Evolutionary conservation across 2,797 vertebrate species (phyloP), one percentile per base, ranked within the genome.

Genomic region (Percopsis omiscomaycus): DNA sequence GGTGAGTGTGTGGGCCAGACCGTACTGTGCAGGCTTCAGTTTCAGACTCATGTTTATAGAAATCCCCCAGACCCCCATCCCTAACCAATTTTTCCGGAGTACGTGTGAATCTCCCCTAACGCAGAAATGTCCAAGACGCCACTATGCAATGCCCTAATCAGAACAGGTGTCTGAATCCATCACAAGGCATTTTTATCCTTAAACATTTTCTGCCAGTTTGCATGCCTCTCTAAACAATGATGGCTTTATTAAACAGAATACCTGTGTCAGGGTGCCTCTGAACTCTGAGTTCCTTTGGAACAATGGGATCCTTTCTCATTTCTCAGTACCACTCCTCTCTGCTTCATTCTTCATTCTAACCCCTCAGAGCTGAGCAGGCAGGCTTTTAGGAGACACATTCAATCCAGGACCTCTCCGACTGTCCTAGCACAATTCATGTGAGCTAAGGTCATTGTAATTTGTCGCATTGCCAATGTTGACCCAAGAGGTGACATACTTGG

Each of bases 261-360:
- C 92, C 91, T 93, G 89, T 91, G 90, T 90, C 85, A 91, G 80
- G 74, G 81, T 87, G 88, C 86, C 82, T 81, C 84, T 80, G 79
- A 65, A 56, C 78, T 88, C 78, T 11, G 72, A 74, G 69, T 84
- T 88, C 78, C 84, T 70, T 52, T 61, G 44, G 82, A 90, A 92
- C 92, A 93, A 92, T 91, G 87, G 75, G 78, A 76, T 85, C 83
- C 88, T 92, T 92, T 93, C 86, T 92, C 78, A 75, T 78, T 81
- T 73, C 63, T 61, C 51, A 12, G 53, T 69, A 49, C 37, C 55
- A 14, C 84, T 74, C 68, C 79, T 71, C 42, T 81, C 78, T 73
- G 78, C 79, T 74, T 78, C 83, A 73, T 59, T 71, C 73, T 65
- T 52, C 67, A 45, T 73, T 72, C 77, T 86, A 80, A 48, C 74